These are phyloP conservation scores for Hylia prasina DNA, from an alignment of 2,113 vertebrate species.

Conservation along the genomic window DNA sequence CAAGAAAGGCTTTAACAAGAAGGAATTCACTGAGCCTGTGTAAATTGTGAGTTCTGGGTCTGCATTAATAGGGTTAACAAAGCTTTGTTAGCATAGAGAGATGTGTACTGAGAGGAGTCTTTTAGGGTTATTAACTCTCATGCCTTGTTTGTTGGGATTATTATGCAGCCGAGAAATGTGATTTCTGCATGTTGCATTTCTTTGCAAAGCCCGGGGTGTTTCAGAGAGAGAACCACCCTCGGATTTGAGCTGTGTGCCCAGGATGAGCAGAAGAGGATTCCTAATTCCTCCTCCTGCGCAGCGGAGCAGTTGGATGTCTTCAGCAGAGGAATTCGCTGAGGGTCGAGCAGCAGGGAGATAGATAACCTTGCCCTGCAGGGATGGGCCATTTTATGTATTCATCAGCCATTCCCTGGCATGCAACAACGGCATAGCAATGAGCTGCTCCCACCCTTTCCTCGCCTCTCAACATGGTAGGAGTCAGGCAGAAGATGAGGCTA, in stretches of 20 bases:
- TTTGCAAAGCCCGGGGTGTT: not conserved
- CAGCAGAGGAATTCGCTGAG: not conserved
- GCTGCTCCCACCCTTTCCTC: not conserved
- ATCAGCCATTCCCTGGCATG: not conserved
- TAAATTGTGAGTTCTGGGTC: not conserved
- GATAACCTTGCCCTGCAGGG: not conserved
- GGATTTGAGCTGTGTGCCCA: not conserved
- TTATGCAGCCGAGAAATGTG: not conserved
- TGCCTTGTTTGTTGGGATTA: not conserved
- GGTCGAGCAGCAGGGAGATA: not conserved
- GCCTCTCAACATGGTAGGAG: accelerated
- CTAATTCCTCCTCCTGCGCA: not conserved
- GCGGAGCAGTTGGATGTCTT: not conserved
- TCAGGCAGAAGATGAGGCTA: not conserved
- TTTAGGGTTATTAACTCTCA: not conserved
- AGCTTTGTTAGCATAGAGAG: not conserved
- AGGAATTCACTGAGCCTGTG: not conserved
- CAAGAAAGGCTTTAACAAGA: not conserved
- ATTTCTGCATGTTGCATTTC: not conserved
- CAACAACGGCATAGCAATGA: not conserved
- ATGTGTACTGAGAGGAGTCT: accelerated
- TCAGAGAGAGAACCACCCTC: not conserved
- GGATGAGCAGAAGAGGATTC: not conserved
- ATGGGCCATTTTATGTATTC: not conserved
- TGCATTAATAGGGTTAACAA: not conserved